Evolutionary conservation across 1,140 invertebrate genomes (phyloP).

Genomic region (Lamellibrachia luymesi): DNA sequence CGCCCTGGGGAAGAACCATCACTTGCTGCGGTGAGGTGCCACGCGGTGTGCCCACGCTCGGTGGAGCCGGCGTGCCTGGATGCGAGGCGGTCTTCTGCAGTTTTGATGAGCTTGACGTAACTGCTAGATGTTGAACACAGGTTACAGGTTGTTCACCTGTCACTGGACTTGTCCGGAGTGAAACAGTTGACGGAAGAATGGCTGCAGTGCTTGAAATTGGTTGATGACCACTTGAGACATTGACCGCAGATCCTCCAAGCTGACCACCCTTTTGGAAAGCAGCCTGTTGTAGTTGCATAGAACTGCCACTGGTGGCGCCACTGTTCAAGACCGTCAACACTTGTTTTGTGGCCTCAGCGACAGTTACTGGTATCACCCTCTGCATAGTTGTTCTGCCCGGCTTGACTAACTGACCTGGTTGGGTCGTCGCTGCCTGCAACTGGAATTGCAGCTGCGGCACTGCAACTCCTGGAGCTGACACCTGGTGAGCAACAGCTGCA

Average conservation of each 20-base stretch:
- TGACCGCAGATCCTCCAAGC: not conserved
- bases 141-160: not conserved
- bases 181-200: not conserved
- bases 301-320: not conserved
- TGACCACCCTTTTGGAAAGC: not conserved
- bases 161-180: not conserved
- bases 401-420: not conserved
- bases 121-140: not conserved
- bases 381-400: not conserved
- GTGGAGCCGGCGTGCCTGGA: not conserved
- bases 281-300: not conserved
- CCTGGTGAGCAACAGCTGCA: not conserved
- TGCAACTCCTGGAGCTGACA: not conserved
- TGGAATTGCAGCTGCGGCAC: not conserved
- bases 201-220: not conserved
- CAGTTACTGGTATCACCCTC: not conserved
- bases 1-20: not conserved
- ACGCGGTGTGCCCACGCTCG: not conserved
- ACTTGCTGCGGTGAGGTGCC: not conserved
- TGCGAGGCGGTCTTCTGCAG: not conserved
- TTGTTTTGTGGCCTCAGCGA: not conserved
- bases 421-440: not conserved
- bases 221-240: not conserved
- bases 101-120: not conserved
- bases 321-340: not conserved